A percentile compares a stretch with the other conserved stretches of the same genome.
Evolutionary conservation across 2,113 vertebrate species (phyloP).

Genomic region (Tor tambroides): DNA sequence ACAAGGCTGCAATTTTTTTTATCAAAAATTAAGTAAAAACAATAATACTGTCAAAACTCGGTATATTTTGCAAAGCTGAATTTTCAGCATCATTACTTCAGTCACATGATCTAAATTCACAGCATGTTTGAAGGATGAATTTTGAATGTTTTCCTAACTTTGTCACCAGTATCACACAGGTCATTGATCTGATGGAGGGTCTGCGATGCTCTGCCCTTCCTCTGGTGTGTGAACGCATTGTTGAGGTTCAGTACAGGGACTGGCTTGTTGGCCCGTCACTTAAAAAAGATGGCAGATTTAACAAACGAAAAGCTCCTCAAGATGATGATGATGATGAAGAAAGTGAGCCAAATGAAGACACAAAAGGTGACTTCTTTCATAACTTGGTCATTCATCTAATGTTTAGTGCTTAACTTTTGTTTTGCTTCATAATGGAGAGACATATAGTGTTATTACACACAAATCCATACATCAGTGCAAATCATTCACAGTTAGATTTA

Average conservation of each 20-base stretch:
- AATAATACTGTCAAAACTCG: too few species aligned
- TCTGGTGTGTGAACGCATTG: slow-evolving; percentile 83
- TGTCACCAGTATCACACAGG: slow-evolving; percentile 84
- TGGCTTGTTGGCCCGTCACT: slow-evolving; percentile 84
- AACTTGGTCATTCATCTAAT: background rate
- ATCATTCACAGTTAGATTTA: background rate
- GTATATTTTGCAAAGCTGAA: too few species aligned
- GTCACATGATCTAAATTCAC: too few species aligned
- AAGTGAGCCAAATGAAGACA: slow-evolving; percentile 52
- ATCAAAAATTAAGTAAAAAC: too few species aligned
- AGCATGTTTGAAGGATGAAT: background rate
- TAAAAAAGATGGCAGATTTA: slow-evolving; percentile 76
- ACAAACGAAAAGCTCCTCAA: slow-evolving; percentile 63
- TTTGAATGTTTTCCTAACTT: background rate
- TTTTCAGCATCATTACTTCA: too few species aligned
- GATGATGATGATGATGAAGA: slow-evolving; percentile 44
- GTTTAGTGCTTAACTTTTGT: background rate
- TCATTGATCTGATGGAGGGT: slow-evolving; percentile 85
- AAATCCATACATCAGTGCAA: background rate
- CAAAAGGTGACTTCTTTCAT: slow-evolving; percentile 65
- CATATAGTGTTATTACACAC: background rate
- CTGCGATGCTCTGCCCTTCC: slow-evolving; percentile 76
- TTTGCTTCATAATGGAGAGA: background rate
- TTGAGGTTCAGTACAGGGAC: slow-evolving; percentile 81
- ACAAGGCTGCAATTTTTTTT: too few species aligned